Evolutionary conservation across 2,888 invertebrate genomes (phyloP), one percentile per base, ranked within the genome.

Genomic region (Eudasyphora cyanicolor): DNA sequence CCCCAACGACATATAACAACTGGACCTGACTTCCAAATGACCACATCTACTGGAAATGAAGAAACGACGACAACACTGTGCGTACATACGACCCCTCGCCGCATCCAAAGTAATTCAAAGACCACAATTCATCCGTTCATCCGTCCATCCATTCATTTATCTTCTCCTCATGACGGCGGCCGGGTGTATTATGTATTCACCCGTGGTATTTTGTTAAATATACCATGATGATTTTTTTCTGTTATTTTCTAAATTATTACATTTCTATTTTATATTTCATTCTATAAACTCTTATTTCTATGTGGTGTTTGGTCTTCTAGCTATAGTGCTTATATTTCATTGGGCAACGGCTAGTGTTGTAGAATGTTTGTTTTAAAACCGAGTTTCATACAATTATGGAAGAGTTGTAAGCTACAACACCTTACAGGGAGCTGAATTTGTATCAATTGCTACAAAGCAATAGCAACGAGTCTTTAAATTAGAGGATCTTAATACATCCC

Each of bases 31-130:
- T 27, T 57, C 10, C 27, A 70, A 67, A 67, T 38, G 64, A 67
- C 38, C 64, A 67, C 45, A 45, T n/a, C 14, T 42, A 38, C n/a
- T n/a, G n/a, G 64, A 67, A 38, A 67, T 67, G 38, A 57, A 57
- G 12, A 14, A 27, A 14, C n/a, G 14, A 45, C 45, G n/a, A 8
- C 8, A 8, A 8, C 45, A 45, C 14, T 45, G n/a, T 14, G 45
- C n/a, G 45, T n/a, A n/a, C n/a, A n/a, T 60, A 3, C 29, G 14
- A n/a, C 45, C n/a, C 45, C n/a, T 14, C 38, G 38, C 2, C 38
- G n/a, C n/a, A 45, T 3, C 24, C n/a, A n/a, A n/a, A n/a, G n/a
- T n/a, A n/a, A n/a, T n/a, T n/a, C n/a, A n/a, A n/a, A n/a, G n/a
- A n/a, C 29, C 24, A n/a, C n/a, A n/a, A 17, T 64, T 64, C 17